Evolutionary conservation across 1,140 invertebrate species (phyloP).

Genomic region (Apolygus lucorum): DNA sequence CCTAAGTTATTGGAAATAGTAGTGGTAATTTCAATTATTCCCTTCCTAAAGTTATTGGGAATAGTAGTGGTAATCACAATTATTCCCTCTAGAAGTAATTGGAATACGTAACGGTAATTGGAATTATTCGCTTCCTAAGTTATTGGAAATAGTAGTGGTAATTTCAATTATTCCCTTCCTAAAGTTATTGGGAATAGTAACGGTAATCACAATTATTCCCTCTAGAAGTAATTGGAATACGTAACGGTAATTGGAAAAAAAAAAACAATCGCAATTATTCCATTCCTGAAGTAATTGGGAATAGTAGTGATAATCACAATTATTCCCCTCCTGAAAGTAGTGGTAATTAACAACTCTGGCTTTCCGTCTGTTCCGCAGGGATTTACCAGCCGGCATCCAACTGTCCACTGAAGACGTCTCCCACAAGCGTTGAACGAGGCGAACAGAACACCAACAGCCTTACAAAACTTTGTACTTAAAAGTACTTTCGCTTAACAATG

Average conservation of each 20-base stretch:
- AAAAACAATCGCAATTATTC: neutral
- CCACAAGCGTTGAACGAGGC: neutral
- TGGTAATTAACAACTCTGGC: neutral
- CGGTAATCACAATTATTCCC: neutral
- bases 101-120: too few relatives aligned
- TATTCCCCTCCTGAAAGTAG: neutral
- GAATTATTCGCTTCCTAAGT: too few relatives aligned
- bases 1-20: too few relatives aligned
- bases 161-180: too few relatives aligned
- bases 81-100: too few relatives aligned
- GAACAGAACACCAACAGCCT: neutral
- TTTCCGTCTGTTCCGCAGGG: neutral
- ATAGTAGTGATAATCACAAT: too few relatives aligned
- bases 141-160: too few relatives aligned
- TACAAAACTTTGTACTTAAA: neutral
- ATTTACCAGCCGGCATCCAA: neutral
- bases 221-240: neutral
- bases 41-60: too few relatives aligned
- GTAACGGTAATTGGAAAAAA: neutral
- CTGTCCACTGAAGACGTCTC: constrained; percentile 3
- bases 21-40: too few relatives aligned
- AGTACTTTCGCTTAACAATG: neutral
- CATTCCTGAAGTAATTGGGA: neutral
- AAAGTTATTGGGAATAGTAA: too few relatives aligned
- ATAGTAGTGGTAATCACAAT: too few relatives aligned